These are phyloP conservation scores for Onthophagus taurus DNA, from an alignment of 1,140 invertebrate genomes.

Conservation along the genomic window DNA sequence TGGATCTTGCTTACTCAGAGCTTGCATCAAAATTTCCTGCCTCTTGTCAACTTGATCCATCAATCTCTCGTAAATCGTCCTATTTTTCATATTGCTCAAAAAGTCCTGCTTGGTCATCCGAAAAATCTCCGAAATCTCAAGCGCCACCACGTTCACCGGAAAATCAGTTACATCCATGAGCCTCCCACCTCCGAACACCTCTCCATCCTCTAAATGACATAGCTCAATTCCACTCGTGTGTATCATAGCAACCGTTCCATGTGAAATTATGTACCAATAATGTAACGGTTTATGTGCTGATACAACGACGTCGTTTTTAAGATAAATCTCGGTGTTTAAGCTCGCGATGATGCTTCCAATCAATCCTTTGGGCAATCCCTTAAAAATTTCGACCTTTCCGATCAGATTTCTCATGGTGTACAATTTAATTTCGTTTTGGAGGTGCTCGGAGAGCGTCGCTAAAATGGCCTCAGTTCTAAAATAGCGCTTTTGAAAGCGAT, in stretches of 20 bases:
- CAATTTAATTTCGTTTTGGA: slow-evolving; percentile 38
- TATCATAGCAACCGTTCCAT: slow-evolving; percentile 43
- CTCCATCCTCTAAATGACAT: slow-evolving; percentile 18
- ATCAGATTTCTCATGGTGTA: slow-evolving; percentile 39
- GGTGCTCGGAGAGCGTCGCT: slow-evolving; percentile 17
- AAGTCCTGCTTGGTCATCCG: slow-evolving; percentile 13
- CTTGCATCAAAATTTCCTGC: not conserved
- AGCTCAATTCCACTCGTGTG: slow-evolving; percentile 36
- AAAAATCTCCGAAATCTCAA: slow-evolving; percentile 19
- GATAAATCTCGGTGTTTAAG: slow-evolving; percentile 39
- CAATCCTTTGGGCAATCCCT: slow-evolving; percentile 35
- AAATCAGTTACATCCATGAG: too few relatives aligned
- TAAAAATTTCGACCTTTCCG: slow-evolving; percentile 39
- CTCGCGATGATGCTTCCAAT: slow-evolving; percentile 34
- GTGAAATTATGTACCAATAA: slow-evolving; percentile 41
- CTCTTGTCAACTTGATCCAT: not conserved
- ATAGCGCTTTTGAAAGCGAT: slow-evolving; percentile 16
- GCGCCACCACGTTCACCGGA: slow-evolving; percentile 11
- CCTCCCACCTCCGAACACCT: slow-evolving; percentile 18
- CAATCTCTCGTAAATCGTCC: not conserved
- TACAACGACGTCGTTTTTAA: slow-evolving; percentile 42
- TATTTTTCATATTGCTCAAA: not conserved
- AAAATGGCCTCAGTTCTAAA: slow-evolving; percentile 17
- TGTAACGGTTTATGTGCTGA: slow-evolving; percentile 36
- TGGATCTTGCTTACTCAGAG: not conserved